phyloP scores from a whole-genome alignment of 2,113 vertebrate species.

The Oxyura jamaicensis region DNA sequence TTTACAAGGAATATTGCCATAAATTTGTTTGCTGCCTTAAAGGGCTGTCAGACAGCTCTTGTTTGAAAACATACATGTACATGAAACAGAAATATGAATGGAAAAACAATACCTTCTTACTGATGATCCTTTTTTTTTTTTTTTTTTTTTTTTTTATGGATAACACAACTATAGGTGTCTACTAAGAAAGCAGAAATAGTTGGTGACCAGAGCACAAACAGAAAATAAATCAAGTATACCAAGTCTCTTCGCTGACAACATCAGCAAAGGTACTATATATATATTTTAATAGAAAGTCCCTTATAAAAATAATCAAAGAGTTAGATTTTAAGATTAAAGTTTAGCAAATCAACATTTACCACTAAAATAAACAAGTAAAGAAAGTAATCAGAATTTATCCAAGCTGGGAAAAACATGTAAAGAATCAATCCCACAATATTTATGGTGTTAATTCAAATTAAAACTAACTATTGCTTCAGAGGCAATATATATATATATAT shows the following conservation, averaged over 20 bases:
- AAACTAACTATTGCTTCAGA: not conserved
- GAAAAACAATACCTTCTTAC: not conserved
- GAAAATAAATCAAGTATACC: not conserved
- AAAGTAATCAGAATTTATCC: not conserved
- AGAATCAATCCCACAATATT: not conserved
- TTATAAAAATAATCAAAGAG: not conserved
- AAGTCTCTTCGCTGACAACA: not conserved
- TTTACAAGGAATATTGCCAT: not conserved
- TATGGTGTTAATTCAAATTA: not conserved
- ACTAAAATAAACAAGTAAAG: not conserved
- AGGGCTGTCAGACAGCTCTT: not conserved
- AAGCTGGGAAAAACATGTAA: not conserved
- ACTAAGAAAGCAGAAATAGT: not conserved
- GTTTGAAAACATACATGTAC: not conserved
- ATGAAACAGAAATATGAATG: not conserved
- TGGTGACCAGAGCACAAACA: not conserved
- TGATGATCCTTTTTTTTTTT: not conserved
- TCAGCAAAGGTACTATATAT: not conserved
- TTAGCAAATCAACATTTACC: not conserved
- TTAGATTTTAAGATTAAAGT: not conserved
- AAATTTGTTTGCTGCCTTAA: not conserved
- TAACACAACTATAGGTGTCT: not conserved
- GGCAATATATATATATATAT: not conserved
- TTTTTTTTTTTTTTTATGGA: not conserved
- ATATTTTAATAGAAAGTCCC: not conserved